Evolutionary conservation across 2,888 invertebrate genomes (phyloP), one percentile per base, ranked within the genome.

Genomic region (Serrognathus titanus): DNA sequence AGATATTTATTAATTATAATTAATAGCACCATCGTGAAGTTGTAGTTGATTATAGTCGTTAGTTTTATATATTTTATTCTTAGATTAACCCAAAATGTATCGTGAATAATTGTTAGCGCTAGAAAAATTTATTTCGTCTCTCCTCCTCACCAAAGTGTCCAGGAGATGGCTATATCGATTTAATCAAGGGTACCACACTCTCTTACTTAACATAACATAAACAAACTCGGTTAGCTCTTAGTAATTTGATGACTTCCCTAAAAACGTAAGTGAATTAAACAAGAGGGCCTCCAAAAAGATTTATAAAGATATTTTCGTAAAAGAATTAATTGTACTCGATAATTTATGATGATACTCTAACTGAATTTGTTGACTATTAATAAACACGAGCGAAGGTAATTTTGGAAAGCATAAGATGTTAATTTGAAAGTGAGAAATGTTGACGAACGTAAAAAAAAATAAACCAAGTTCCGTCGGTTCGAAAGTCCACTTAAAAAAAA

Each of bases 401-500:
- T 13, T 16, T 8, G 8, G 41, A 16, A 16, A 16, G 13, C 16
- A 16, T 20, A 16, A 2, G 16, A 16, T 16, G 10, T 13, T 13
- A 43, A 20, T 43, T 13, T 43, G 13, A 4, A 43, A 16, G 13
- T 36, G 50, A 37, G 43, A 50, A 47, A 51, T 31, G 51, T 55
- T 55, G 43, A 50, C 46, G 16, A 35, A 36, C 38, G 31, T 46
- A 51, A 51, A 49, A 48, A 37, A 49, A 57, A 55, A 39, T 58
- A 60, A 55, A 54, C 48, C 47, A 38, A 11, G 58, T 64, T 74
- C 75, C 74, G 75, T 72, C 69, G 74, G 75, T 75, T 74, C 75
- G 66, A 65, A 65, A 71, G 75, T 75, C 75, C 75, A 75, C 68
- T 68, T 69, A 66, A 67, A 66, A 63, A 65, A 59, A 66, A 69